Conservation (phyloP, 1,140 invertebrate species). For the Probaryconus sp. region DNA sequence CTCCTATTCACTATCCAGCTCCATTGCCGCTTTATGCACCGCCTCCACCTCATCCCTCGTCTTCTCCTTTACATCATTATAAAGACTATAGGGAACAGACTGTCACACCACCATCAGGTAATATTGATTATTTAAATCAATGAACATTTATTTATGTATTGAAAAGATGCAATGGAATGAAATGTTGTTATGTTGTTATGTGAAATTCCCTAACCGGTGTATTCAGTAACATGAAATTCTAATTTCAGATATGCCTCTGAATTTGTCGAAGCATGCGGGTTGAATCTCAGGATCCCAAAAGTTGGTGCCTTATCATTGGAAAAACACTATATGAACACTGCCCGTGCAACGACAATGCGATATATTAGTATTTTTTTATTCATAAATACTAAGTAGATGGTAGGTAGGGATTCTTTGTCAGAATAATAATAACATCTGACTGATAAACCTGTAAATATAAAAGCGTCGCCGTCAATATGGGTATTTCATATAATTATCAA, state of each 20-base stretch:
- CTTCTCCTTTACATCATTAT: constrained; percentile 74
- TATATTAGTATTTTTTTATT: constrained; percentile 78
- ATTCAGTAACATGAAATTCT: not conserved
- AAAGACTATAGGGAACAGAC: constrained; percentile 78
- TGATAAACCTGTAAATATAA: constrained; percentile 74
- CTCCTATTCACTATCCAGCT: constrained; percentile 76
- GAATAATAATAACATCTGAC: constrained; percentile 64
- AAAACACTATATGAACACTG: constrained; percentile 73
- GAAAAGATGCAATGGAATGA: too few species aligned
- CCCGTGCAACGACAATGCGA: constrained; percentile 77
- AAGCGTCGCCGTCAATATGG: constrained; percentile 68
- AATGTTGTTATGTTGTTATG: too few species aligned
- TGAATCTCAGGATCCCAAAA: constrained; percentile 77
- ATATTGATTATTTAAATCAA: not conserved
- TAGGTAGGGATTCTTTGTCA: constrained; percentile 67
- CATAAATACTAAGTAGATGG: constrained; percentile 73
- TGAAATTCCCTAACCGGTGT: too few species aligned
- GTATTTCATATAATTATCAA: constrained; percentile 70
- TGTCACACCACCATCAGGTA: constrained; percentile 77
- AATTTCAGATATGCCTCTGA: constrained; percentile 77
- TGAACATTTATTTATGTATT: too few species aligned
- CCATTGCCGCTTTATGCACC: constrained; percentile 74
- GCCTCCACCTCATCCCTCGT: constrained; percentile 71
- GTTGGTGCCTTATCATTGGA: constrained; percentile 77
- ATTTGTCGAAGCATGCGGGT: constrained; percentile 79